Evolutionary conservation across 2,888 invertebrate species (phyloP), one percentile per base, ranked within the genome.

Genomic region (Pocota personata): DNA sequence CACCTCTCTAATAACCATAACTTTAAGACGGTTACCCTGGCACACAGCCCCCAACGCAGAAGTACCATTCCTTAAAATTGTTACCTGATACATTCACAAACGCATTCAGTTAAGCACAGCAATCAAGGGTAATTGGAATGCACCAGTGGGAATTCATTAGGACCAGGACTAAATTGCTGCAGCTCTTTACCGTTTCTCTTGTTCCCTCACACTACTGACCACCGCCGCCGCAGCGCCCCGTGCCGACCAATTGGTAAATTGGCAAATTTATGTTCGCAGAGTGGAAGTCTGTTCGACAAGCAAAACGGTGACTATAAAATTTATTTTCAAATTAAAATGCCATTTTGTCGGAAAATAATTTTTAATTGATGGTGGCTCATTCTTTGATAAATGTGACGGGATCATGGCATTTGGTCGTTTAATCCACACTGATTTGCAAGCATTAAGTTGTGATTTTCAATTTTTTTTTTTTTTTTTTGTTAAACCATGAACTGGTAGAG

Each of bases 311-410:
- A 87, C 87, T 82, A 78, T 78, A 91, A 91, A 91, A 91, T 91
- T 91, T 91, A 91, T 92, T 91, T 91, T 90, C 91, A 89, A 92
- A 91, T 91, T 91, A 91, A 91, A 92, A 91, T 91, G 92, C 90
- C 90, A 92, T 92, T 90, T 89, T 87, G 89, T 88, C 87, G 88
- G 88, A 80, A 87, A 88, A 88, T 84, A 75, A 86, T 86, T 86
- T 86, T 86, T 86, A 86, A 86, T 86, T 86, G 86, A 86, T 86
- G 82, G 86, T 82, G 82, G 82, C 82, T 82, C 82, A 82, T 86
- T 82, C 60, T 27, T 60, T 86, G 86, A 86, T 86, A 82, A 86
- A 86, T 86, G 76, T 62, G 86, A 86, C 86, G 66, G 82, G 82
- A 86, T 86, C 86, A 86, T 86, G 86, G 86, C 86, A 86, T 86